phyloP scores from a whole-genome alignment of 2,888 invertebrate genomes.

The Standfussiana lucernea region DNA sequence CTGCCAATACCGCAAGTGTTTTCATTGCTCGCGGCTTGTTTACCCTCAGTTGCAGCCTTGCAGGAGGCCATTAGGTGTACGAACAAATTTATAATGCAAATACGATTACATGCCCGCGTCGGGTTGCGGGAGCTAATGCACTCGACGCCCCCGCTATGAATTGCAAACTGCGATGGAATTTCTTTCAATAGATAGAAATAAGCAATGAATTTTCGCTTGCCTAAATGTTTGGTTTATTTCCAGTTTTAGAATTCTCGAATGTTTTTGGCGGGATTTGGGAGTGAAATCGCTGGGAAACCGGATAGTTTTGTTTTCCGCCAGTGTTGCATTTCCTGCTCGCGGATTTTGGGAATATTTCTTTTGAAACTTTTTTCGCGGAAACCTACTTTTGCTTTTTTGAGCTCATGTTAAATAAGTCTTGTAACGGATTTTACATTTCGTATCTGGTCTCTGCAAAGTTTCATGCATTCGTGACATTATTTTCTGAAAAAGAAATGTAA shows the following conservation, averaged over 20 bases:
- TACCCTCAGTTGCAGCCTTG: conserved; percentile 81
- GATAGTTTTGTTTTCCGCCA: conserved; percentile 46
- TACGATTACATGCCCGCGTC: conserved; percentile 86
- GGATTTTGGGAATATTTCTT: conserved; percentile 45
- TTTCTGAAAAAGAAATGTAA: neutral
- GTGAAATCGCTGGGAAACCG: conserved; percentile 51
- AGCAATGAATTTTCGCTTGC: conserved; percentile 68
- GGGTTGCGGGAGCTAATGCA: conserved; percentile 85
- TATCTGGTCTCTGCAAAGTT: neutral
- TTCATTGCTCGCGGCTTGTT: conserved; percentile 74
- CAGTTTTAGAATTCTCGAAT: conserved; percentile 44
- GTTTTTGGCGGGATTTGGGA: conserved; percentile 48
- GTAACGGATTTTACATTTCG: neutral
- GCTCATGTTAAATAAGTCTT: conserved; percentile 7
- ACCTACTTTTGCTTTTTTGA: neutral
- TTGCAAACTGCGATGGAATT: conserved; percentile 84
- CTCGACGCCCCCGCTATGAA: conserved; percentile 83
- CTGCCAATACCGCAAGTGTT: conserved; percentile 69
- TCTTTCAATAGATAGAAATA: conserved; percentile 81
- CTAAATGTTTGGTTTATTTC: conserved; percentile 64
- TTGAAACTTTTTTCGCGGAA: conserved; percentile 5
- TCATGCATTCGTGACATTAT: neutral
- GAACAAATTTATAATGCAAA: conserved; percentile 90
- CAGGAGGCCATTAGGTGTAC: conserved; percentile 86
- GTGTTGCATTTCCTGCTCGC: conserved; percentile 42